Percentiles rank a stretch among this genome's conserved stretches.
phyloP scores from a whole-genome alignment of 2,888 invertebrate genomes.

The Microchrysa polita region DNA sequence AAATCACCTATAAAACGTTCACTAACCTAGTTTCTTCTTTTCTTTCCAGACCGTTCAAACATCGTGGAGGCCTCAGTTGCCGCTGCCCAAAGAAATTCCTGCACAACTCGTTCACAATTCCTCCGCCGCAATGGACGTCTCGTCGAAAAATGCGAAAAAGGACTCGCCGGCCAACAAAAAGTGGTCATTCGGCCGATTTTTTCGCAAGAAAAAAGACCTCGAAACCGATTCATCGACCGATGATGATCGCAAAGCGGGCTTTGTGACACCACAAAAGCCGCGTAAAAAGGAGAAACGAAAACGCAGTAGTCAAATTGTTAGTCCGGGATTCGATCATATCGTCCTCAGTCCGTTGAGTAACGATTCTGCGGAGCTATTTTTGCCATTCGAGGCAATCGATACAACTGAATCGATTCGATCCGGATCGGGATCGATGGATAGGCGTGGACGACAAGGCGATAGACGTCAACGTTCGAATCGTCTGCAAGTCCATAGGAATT shows the following conservation, averaged over 20 bases:
- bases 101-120: conserved; percentile 29
- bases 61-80: conserved; percentile 64
- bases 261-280: conserved; percentile 57
- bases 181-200: conserved; percentile 84
- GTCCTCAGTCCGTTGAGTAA: conserved; percentile 64
- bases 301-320: conserved; percentile 65
- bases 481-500: conserved; percentile 46
- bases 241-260: conserved; percentile 64
- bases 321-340: conserved; percentile 73
- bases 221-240: conserved; percentile 66
- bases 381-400: conserved; percentile 59
- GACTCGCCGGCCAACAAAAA: conserved; percentile 66
- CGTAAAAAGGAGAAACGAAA: conserved; percentile 68
- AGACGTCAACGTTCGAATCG: conserved; percentile 46
- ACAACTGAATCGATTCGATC: conserved; percentile 56
- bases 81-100: conserved; percentile 61
- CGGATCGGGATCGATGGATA: conserved; percentile 51
- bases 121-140: conserved; percentile 48
- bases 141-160: conserved; percentile 66
- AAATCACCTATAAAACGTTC: too few relatives aligned
- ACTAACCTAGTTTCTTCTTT: conserved; percentile 27
- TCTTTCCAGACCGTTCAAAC: conserved; percentile 63
- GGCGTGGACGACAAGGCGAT: conserved; percentile 50
- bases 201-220: conserved; percentile 77
- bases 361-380: conserved; percentile 64